These are phyloP conservation scores for Drosophila truncata DNA, from an alignment of 1,140 invertebrate species.

Conservation along the genomic window DNA sequence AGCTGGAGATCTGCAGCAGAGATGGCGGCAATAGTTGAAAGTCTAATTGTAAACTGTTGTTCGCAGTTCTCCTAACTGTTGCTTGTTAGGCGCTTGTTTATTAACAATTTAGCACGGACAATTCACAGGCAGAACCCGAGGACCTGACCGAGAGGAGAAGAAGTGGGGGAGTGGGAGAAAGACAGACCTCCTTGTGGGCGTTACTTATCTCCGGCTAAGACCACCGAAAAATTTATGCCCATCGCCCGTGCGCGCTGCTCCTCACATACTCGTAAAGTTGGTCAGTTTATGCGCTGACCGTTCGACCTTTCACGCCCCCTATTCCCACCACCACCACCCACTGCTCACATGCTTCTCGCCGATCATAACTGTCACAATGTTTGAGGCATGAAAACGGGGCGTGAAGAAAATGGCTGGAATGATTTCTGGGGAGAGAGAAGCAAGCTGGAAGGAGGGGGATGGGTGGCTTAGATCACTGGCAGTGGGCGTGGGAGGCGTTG, in stretches of 20 bases:
- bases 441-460: not conserved
- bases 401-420: constrained; percentile 55
- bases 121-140: constrained; percentile 42
- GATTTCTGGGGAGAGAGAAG: constrained; percentile 3
- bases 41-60: constrained; percentile 82
- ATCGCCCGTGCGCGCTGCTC: constrained; percentile 54
- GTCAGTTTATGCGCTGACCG: constrained; percentile 72
- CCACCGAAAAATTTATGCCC: constrained; percentile 70
- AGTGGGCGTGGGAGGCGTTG: constrained; percentile 2
- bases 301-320: constrained; percentile 64
- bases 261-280: constrained; percentile 69
- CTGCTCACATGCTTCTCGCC: constrained; percentile 38
- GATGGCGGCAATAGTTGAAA: constrained; percentile 76
- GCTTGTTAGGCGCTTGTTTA: constrained; percentile 81
- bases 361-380: constrained; percentile 76
- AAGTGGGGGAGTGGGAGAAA: not conserved
- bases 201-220: constrained; percentile 57
- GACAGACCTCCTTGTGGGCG: constrained; percentile 52
- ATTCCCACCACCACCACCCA: constrained; percentile 15
- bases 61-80: constrained; percentile 72
- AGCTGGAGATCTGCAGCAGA: constrained; percentile 25
- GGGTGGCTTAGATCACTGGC: constrained; percentile 1
- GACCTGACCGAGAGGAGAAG: not conserved
- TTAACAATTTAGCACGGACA: constrained; percentile 79
- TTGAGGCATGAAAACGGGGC: constrained; percentile 64